Evolutionary conservation across 2,113 vertebrate species (phyloP).

Genomic region (Podocnemis expansa): DNA sequence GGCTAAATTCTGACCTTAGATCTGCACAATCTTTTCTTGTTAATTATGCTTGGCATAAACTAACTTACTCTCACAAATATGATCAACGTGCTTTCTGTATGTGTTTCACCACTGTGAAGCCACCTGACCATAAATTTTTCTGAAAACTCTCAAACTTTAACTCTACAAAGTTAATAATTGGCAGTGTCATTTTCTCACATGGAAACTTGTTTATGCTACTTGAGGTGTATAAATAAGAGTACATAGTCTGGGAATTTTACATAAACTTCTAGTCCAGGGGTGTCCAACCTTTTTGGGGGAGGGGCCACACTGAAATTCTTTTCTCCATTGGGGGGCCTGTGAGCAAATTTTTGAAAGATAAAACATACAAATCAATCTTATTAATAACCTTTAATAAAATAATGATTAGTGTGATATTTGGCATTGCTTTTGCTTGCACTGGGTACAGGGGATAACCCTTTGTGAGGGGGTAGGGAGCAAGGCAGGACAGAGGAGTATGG

Average conservation of each 20-base stretch:
- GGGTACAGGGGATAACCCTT: too few relatives aligned
- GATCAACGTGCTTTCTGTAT: not conserved
- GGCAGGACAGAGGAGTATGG: too few relatives aligned
- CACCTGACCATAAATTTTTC: not conserved
- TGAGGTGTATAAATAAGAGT: not conserved
- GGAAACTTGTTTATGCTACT: not conserved
- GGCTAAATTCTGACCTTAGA: not conserved
- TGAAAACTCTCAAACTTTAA: constrained; percentile 42
- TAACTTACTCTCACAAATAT: not conserved
- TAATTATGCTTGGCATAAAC: not conserved
- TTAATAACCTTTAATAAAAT: too few relatives aligned
- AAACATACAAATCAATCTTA: too few relatives aligned
- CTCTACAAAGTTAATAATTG: not conserved
- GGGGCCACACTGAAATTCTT: too few relatives aligned
- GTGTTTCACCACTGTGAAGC: not conserved
- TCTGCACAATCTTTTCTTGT: not conserved
- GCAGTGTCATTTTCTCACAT: not conserved
- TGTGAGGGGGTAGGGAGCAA: too few relatives aligned
- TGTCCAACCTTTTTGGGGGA: too few relatives aligned
- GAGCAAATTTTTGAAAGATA: too few relatives aligned
- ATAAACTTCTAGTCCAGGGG: not conserved
- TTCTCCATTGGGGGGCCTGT: too few relatives aligned
- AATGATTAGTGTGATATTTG: too few relatives aligned
- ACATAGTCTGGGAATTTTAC: not conserved
- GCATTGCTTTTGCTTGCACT: too few relatives aligned